Base-by-base conservation (phyloP, 92 coral and sea anemone genomes). In the Phenganax marumi region DNA sequence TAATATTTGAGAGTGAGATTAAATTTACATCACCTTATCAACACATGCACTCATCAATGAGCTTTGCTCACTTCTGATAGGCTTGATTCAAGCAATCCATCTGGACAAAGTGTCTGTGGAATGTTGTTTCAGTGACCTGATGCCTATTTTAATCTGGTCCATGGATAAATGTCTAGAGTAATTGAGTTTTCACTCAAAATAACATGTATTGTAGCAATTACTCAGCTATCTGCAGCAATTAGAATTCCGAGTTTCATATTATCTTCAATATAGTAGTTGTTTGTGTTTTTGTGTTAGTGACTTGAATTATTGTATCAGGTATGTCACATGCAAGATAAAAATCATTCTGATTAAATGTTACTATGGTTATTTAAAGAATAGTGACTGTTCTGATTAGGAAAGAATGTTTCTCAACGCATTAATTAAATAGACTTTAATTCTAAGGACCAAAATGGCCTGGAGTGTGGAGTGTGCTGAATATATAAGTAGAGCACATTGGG, bases 71-170 rank as follows among this genome's bases (percentile, higher is more conserved):
- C 3, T 16, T n/a, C 49, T 24, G 65, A 74, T 74, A 52, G 60
- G 79, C 61, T 14, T 7, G n/a, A 24, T 63, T 11, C 70, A 18
- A 11, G 16, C 16, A 10, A 11, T 18, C 12, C 70, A 74, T 74
- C 24, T 72, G 19, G 65, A 1, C 16, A 17, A 74, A 74, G 63
- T 52, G 79, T 74, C 61, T 52, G 46, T 9, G 79, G 79, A 74
- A 74, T 74, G 79, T 52, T 5, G 18, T 2, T n/a, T 53, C 18
- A 25, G 10, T 74, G 61, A 74, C 61, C 58, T 50, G 8, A 22
- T 52, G 23, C 53, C 24, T 51, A 39, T 24, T 46, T 46, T n/a
- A n/a, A 16, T 74, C 79, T 74, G 60, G 79, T 7, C 33, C 0
- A 10, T 18, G 22, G 50, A 49, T 24, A 10, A 13, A 66, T 23